Evolutionary conservation across 2,113 vertebrate species (phyloP).

Genomic region (Trichechus manatus): DNA sequence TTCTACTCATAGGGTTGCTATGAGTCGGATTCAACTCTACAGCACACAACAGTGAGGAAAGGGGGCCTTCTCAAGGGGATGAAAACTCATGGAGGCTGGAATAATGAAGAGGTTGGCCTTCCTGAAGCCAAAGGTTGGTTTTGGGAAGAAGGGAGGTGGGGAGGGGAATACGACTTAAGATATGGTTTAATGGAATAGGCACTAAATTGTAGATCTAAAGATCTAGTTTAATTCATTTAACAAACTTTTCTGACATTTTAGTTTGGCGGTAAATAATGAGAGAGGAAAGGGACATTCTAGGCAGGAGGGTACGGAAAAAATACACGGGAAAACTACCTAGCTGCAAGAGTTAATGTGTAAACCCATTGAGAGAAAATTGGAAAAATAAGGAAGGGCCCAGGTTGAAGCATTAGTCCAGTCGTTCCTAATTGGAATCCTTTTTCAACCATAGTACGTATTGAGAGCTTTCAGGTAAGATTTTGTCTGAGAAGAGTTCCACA

Average conservation of each 20-base stretch:
- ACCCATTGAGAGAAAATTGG: not conserved
- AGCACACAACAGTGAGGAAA: not conserved
- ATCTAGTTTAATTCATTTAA: not conserved
- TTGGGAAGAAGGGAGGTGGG: not conserved
- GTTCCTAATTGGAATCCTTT: constrained; percentile 27
- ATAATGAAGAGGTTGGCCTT: not conserved
- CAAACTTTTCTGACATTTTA: constrained; percentile 45
- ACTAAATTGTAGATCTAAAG: not conserved
- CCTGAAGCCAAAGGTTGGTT: not conserved
- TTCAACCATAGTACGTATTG: not conserved
- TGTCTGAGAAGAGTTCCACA: constrained; percentile 6
- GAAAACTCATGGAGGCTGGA: not conserved
- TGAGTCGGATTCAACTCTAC: not conserved
- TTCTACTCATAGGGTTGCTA: not conserved
- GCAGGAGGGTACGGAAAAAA: constrained; percentile 5
- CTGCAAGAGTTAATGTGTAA: not conserved
- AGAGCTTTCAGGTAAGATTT: constrained; percentile 40
- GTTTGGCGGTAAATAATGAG: constrained; percentile 47
- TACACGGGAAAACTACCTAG: not conserved
- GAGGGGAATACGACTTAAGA: not conserved
- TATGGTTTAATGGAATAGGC: not conserved
- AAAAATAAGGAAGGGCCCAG: not conserved
- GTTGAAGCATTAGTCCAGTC: not conserved
- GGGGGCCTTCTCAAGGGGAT: not conserved
- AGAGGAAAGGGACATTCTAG: not conserved